Evolutionary conservation across 2,888 invertebrate genomes (phyloP), one percentile per base, ranked within the genome.

Genomic region (Urechis unicinctus): DNA sequence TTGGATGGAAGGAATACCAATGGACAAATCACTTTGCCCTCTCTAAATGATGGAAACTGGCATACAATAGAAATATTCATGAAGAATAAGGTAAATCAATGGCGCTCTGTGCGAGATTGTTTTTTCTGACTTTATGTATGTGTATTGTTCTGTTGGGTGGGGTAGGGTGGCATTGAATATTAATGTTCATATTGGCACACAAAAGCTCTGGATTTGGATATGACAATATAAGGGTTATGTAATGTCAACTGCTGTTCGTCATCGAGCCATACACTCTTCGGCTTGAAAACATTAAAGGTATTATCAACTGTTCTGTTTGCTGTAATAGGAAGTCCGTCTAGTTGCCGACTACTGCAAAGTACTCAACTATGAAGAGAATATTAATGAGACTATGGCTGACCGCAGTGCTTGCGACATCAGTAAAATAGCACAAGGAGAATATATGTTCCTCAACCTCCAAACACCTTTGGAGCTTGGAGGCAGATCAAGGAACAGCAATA

Each of bases 21-120:
- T 4, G 65, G 66, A 0, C 56, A 63, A 1, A 60, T 61, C 17
- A 62, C 51, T 28, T 59, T 69, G 50, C 60, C 62, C 5, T 13
- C 43, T 2, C 80, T 95, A 60, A 90, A 93, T 73, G 97, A 98
- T 74, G 96, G 96, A 4, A 91, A 92, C 77, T 98, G 98, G 97
- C 98, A 98, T 79, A 53, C 60, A 9, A 82, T 98, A 56, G 95
- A 96, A 74, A 85, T 98, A 64, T 93, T 93, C 75, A 63, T 70
- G 17, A 61, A 62, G 29, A 70, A 69, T 58, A 69, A 64, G 70
- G 74, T 75, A 51, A 48, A 66, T 29, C 6, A 24, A 31, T 41
- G 24, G 6, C n/a, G n/a, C n/a, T n/a, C n/a, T n/a, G n/a, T n/a
- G n/a, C n/a, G n/a, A n/a, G n/a, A n/a, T n/a, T n/a, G n/a, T n/a